Conservation (phyloP, 2,113 vertebrate species). For the Lagopus muta region DNA sequence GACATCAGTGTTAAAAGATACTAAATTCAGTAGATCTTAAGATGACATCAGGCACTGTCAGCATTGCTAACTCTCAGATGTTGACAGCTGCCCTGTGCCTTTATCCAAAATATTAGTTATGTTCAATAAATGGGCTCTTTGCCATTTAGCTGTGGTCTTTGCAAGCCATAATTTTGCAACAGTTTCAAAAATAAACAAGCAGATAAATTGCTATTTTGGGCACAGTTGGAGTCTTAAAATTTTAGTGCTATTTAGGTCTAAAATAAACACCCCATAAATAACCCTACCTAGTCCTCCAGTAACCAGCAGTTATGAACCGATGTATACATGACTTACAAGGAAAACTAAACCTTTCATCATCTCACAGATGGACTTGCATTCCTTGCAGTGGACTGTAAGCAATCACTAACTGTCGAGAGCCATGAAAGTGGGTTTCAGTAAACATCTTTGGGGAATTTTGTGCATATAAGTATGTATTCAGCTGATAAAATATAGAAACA, state of each 20-base stretch:
- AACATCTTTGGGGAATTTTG: neutral
- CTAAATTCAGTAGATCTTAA: neutral
- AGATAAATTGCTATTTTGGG: neutral
- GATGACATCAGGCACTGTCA: neutral
- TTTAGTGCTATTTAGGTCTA: neutral
- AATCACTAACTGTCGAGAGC: neutral
- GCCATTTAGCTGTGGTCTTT: neutral
- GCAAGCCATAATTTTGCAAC: neutral
- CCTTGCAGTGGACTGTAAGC: neutral
- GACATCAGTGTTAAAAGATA: neutral
- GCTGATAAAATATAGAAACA: neutral
- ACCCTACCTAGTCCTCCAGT: neutral
- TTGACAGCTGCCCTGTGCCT: neutral
- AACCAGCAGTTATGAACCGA: neutral
- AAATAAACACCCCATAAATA: neutral
- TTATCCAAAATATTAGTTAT: neutral
- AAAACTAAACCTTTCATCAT: neutral
- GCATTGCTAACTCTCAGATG: neutral
- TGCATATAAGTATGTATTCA: neutral
- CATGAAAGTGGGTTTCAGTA: neutral
- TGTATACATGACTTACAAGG: accelerated
- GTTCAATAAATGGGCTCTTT: neutral
- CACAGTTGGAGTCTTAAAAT: neutral
- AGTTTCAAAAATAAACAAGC: neutral
- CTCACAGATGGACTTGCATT: neutral